Percentiles rank a stretch among this genome's conserved stretches.
These are phyloP conservation scores for Ammodytes dubius DNA, from an alignment of 2,113 vertebrate species.

Conservation along the genomic window DNA sequence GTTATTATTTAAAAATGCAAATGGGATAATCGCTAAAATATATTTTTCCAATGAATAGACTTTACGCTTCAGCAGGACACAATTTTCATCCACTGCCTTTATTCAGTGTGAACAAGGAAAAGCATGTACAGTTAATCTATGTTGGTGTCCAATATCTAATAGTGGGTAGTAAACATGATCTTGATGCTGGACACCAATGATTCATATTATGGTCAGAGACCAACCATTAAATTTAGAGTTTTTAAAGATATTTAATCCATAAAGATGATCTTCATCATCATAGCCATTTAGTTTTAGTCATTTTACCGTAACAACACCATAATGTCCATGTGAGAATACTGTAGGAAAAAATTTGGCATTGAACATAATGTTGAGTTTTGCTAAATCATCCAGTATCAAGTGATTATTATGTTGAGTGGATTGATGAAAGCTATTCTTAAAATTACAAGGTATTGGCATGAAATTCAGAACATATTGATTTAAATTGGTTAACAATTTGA, in stretches of 20 bases:
- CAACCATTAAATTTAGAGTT: neutral
- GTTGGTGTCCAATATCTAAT: neutral
- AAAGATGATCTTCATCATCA: neutral
- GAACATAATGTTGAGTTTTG: neutral
- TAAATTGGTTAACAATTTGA: neutral
- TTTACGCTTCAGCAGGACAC: neutral
- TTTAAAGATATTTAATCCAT: neutral
- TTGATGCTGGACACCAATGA: conserved; percentile 12
- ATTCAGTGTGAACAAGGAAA: neutral
- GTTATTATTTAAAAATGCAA: neutral
- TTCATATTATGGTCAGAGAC: conserved; percentile 1
- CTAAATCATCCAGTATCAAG: conserved; percentile 1
- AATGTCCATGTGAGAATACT: neutral
- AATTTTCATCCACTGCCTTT: neutral
- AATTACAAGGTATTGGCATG: neutral
- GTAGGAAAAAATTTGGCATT: neutral
- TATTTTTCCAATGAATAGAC: conserved; percentile 12
- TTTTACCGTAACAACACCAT: neutral
- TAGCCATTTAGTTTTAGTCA: neutral
- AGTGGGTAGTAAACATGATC: neutral
- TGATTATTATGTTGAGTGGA: conserved; percentile 1
- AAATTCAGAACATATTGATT: neutral
- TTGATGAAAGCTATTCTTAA: neutral
- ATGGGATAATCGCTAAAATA: neutral
- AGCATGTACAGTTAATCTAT: neutral